Base-by-base conservation (phyloP, 2,888 invertebrate species). In the Onthophagus sagittarius region DNA sequence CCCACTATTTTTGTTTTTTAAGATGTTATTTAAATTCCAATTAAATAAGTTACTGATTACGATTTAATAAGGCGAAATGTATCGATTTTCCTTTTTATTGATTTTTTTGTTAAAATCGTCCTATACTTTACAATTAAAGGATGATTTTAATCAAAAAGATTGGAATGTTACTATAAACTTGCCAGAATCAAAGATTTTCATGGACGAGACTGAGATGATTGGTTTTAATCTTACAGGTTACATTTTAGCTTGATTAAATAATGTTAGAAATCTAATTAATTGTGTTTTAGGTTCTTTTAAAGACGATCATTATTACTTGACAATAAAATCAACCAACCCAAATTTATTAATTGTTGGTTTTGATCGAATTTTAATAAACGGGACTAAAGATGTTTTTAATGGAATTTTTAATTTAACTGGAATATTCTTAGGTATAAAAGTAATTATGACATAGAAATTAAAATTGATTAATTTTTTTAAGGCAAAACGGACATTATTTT, bases 341-440 rank as follows among this genome's bases (percentile, higher is more conserved):
- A 70, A 74, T n/a, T 71, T 80, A 14, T 75, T 77, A 11, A 71
- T 69, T 14, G 77, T 77, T 2, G 71, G 75, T 31, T 70, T 73
- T 32, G 71, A 76, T 64, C 74, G 78, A 62, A 65, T 75, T 72
- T 15, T 80, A 7, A 72, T 73, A 13, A 71, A 76, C 7, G n/a
- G 23, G 0, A 39, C 70, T 23, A 73, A 73, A 23, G 71, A 73
- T 33, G 70, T 72, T 31, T 71, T 63, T 15, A 75, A 71, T 0
- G 84, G 83, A 14, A 76, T 77, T 7, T 83, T 85, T 75, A 83
- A 82, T 72, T 74, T 85, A 31, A 79, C 80, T 15, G 85, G 84
- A 63, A 81, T 80, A 72, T 85, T 85, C 78, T 79, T 85, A 76
- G 85, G 85, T 83, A 80, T 78, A 75, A 33, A 63, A 14, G 9